Evolutionary conservation across 92 coral and sea anemone genomes (phyloP), one percentile per base, ranked within the genome.

Genomic region (Phenganax subtilis): DNA sequence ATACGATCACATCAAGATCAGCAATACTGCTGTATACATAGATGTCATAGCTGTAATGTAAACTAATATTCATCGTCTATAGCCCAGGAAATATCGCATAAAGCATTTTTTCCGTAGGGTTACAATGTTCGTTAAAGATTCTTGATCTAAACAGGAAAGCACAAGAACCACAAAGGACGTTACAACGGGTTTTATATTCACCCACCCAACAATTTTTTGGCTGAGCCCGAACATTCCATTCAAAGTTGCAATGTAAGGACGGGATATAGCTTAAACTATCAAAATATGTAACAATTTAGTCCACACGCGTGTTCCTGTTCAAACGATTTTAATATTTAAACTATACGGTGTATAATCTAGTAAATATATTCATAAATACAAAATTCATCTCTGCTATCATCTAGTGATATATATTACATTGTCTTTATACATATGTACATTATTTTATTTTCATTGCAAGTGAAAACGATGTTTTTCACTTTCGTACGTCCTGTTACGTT

Each of bases 161-260:
- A 30, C 53, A 68, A 3, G 10, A 53, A 30, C 6, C 16, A 29
- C 12, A 64, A 30, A 51, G 73, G 54, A 68, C 52, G 54, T 68
- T 68, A 20, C 37, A 30, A 8, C 53, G 73, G 73, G 47, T 5
- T 30, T 68, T 27, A 29, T 10, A 28, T 68, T 8, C 14, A 68
- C 73, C 73, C 73, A 68, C 73, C 73, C 73, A 68, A 37, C 73
- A 68, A 68, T 68, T 28, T 37, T 37, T 3, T 68, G 54, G 73
- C 54, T 30, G 47, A 37, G n/a, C 73, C 73, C 16, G 12, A 61
- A 17, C 8, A 61, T 14, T 61, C 15, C 2, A 15, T 17, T 17
- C 15, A 61, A 7, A 28, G 25, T 14, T 61, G n/a, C 14, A 61
- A 17, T 7, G 5, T 15, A 15, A 8, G 27, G 25, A 17, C n/a